Conservation (phyloP, 1,140 invertebrate genomes). For the Drosophila sturtevanti region DNA sequence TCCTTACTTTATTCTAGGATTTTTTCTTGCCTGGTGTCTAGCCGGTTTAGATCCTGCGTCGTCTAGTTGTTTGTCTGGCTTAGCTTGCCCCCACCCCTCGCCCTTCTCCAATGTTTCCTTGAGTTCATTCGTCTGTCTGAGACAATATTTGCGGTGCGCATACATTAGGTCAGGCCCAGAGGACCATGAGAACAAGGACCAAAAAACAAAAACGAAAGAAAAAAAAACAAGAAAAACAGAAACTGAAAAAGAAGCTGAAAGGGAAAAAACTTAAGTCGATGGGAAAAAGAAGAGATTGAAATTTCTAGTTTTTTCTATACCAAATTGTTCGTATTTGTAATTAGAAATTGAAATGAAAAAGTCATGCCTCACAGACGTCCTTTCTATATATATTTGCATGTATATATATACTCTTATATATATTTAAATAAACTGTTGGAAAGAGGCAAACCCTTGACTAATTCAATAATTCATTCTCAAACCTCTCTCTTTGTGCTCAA, state of each 20-base stretch:
- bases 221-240: slow-evolving; percentile 9
- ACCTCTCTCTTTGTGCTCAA: slow-evolving; percentile 9
- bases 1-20: slow-evolving; percentile 26
- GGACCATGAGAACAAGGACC: slow-evolving; percentile 25
- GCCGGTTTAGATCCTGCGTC: slow-evolving; percentile 37
- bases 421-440: background rate
- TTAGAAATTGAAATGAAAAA: background rate
- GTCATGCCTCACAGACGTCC: background rate
- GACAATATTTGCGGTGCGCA: slow-evolving; percentile 78
- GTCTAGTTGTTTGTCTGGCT: slow-evolving; percentile 58
- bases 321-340: background rate
- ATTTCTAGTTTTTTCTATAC: background rate
- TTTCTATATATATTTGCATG: too few relatives aligned
- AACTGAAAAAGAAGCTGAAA: background rate
- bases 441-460: slow-evolving; percentile 45
- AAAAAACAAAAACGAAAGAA: slow-evolving; percentile 7
- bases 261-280: slow-evolving; percentile 1
- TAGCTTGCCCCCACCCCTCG: slow-evolving; percentile 24
- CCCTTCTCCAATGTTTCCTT: slow-evolving; percentile 30
- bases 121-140: slow-evolving; percentile 66
- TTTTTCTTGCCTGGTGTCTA: slow-evolving; percentile 20
- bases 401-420: too few relatives aligned
- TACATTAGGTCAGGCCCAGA: slow-evolving; percentile 56
- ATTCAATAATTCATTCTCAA: slow-evolving; percentile 64
- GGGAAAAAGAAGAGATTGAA: slow-evolving; percentile 1